Base-by-base conservation (phyloP, 2,797 vertebrate genomes). In the Melanotaenia pygmaea region DNA sequence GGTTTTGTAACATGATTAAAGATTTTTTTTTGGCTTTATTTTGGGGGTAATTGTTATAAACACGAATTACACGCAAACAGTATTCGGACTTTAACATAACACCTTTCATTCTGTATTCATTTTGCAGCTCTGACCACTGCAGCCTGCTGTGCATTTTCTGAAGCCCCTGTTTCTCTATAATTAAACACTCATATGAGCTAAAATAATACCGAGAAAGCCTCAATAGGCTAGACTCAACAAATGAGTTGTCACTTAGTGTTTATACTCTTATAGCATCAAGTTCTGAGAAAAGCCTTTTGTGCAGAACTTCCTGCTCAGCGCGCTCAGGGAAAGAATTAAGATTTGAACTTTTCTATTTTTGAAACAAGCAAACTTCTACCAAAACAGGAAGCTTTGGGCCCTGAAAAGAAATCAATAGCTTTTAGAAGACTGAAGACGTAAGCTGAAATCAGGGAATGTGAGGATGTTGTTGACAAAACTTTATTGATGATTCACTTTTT, bases 61-160 rank as follows among this genome's bases (percentile, higher is more conserved):
- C 12, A 18, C 43, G 8, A 37, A 24, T 70, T n/a, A 70, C 38
- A 43, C 22, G 26, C n/a, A 11, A 43, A 28, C 34, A n/a, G 8
- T 35, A 45, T 65, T 22, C 26, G 14, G 60, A 57, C 47, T 58
- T 35, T 68, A 40, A 43, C 66, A 24, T 7, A 60, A 62, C 38
- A 28, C 53, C 60, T 66, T 68, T 54, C 40, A 53, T 24, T 73
- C 60, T 59, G 12, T 67, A 72, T 66, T 65, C 56, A 76, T 11
- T 12, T 40, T 60, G 28, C 47, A 70, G n/a, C 59, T 2, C 26
- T 53, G 51, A 73, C 22, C 67, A 58, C 30, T 35, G 54, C 50
- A 67, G 51, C 40, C 35, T 76, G 58, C 9, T 59, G 67, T 64
- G 50, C 65, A 67, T 70, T 67, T 76, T 60, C 47, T 69, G 22